phyloP scores from a whole-genome alignment of 2,797 vertebrate species.

The Emys orbicularis region DNA sequence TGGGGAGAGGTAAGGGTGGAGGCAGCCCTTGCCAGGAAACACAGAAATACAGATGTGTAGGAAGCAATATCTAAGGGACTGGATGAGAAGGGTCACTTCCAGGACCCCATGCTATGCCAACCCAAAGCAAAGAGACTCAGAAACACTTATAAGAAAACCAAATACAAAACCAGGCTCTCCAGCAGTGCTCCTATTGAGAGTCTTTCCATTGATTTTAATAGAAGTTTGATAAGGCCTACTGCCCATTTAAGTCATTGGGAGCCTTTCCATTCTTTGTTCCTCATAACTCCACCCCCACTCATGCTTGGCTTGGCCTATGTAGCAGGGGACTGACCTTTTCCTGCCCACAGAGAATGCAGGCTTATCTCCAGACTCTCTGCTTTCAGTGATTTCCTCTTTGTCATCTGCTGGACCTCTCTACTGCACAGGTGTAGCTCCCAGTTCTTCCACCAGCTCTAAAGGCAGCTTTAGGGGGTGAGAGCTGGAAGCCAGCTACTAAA shows the following conservation, averaged over 20 bases:
- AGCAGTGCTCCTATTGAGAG: not conserved
- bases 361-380: not conserved
- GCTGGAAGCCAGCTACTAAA: not conserved
- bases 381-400: not conserved
- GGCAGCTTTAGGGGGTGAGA: not conserved
- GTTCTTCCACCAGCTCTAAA: not conserved
- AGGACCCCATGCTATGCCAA: not conserved
- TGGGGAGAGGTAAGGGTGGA: not conserved
- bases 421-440: not conserved
- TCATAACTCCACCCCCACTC: not conserved
- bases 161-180: not conserved
- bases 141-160: not conserved
- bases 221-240: not conserved
- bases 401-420: not conserved
- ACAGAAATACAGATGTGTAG: not conserved
- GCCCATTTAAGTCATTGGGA: rapidly evolving
- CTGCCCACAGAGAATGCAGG: not conserved
- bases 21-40: not conserved
- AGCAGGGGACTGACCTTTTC: not conserved
- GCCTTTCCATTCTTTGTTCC: not conserved
- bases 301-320: not conserved
- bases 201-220: not conserved
- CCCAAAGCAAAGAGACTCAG: not conserved
- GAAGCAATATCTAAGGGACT: not conserved
- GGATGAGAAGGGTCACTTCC: not conserved